Evolutionary conservation across 2,888 invertebrate genomes (phyloP).

Genomic region (Vannuccia rotundouncinata): DNA sequence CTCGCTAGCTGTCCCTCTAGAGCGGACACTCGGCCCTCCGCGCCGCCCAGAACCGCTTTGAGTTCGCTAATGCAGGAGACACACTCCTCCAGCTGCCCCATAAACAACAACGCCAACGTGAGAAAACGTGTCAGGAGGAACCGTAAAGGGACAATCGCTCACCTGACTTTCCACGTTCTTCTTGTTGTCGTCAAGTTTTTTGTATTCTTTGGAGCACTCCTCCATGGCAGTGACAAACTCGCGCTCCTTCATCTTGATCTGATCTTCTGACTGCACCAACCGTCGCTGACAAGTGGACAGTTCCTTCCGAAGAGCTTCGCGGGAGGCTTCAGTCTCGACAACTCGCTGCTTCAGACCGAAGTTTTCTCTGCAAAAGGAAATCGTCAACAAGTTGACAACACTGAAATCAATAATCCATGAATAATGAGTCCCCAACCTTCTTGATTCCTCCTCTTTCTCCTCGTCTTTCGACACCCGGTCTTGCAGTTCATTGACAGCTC

Average conservation of each 20-base stretch:
- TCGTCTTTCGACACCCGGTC: constrained; percentile 53
- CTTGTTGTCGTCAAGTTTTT: constrained; percentile 70
- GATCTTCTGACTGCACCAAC: constrained; percentile 73
- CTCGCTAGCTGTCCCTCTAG: constrained; percentile 71
- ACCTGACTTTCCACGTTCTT: neutral
- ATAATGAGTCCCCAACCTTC: constrained; percentile 45
- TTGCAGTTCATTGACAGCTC: constrained; percentile 55
- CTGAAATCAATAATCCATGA: too few species aligned
- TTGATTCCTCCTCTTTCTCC: constrained; percentile 56
- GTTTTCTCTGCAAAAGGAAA: constrained; percentile 43
- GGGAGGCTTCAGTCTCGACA: constrained; percentile 73
- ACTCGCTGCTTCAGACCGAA: constrained; percentile 61
- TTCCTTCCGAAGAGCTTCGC: constrained; percentile 74
- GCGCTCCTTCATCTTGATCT: constrained; percentile 64
- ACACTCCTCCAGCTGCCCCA: constrained; percentile 10
- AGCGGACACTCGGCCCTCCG: constrained; percentile 76
- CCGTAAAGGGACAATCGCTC: too few species aligned
- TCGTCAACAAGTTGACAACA: too few species aligned
- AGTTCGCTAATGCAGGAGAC: constrained; percentile 58
- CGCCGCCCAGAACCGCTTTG: constrained; percentile 49
- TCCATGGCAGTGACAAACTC: constrained; percentile 76
- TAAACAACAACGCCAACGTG: too few species aligned
- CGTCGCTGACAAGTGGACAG: constrained; percentile 70
- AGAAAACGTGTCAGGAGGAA: too few species aligned
- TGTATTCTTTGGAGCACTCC: constrained; percentile 75